Conservation (phyloP, 2,888 invertebrate genomes). For the Eugnorisma glareosa region DNA sequence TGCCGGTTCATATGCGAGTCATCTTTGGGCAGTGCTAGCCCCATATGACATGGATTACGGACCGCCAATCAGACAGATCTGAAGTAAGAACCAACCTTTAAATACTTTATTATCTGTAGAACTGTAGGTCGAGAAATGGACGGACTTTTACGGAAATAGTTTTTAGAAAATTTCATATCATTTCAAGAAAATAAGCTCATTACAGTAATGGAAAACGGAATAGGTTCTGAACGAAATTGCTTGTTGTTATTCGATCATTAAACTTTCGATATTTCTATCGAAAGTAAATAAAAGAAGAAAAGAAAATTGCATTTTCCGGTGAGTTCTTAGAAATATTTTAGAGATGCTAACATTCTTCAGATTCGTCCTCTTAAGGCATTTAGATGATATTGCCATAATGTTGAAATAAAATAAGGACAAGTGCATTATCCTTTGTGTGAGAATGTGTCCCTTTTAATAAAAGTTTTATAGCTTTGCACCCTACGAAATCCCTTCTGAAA, state of each 20-base stretch:
- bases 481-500: slow-evolving; percentile 6
- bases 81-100: background rate
- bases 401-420: background rate
- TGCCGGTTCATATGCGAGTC: background rate
- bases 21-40: background rate
- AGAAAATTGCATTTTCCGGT: slow-evolving; percentile 26
- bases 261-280: slow-evolving; percentile 11
- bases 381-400: background rate
- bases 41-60: background rate
- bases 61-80: background rate
- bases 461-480: slow-evolving; percentile 20
- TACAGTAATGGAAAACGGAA: slow-evolving; percentile 26
- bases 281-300: background rate
- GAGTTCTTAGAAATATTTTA: background rate
- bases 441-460: background rate
- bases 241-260: slow-evolving; percentile 19
- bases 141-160: slow-evolving; percentile 6
- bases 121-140: slow-evolving; percentile 8
- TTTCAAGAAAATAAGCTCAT: slow-evolving; percentile 41
- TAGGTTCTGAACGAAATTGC: slow-evolving; percentile 15
- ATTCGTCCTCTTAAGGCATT: background rate
- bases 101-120: slow-evolving; percentile 3
- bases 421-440: background rate
- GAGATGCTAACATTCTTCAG: background rate
- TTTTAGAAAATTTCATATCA: slow-evolving; percentile 27